Evolutionary conservation across 2,888 invertebrate species (phyloP).

Genomic region (Pammene aurita): DNA sequence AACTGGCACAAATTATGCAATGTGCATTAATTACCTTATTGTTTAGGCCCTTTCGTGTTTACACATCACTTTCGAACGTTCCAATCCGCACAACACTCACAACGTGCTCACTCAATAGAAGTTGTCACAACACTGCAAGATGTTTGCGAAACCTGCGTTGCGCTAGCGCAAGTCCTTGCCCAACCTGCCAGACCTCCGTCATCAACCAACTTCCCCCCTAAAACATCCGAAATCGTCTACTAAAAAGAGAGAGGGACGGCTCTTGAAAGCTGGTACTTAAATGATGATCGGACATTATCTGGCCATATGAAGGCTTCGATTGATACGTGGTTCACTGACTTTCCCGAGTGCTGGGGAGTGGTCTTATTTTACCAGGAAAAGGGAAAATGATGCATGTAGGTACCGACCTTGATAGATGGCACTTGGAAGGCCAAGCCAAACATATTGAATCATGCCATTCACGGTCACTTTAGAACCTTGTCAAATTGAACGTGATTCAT

Average conservation of each 20-base stretch:
- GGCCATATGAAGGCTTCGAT: slow-evolving; percentile 40
- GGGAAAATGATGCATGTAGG: slow-evolving; percentile 27
- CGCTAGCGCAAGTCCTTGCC: slow-evolving; percentile 44
- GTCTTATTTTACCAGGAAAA: slow-evolving; percentile 34
- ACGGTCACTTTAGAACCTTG: background rate
- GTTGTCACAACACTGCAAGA: slow-evolving; percentile 43
- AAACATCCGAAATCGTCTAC: background rate
- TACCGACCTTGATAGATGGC: slow-evolving; percentile 14
- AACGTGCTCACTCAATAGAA: slow-evolving; percentile 40
- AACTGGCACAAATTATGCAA: slow-evolving; percentile 39
- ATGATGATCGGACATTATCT: slow-evolving; percentile 45
- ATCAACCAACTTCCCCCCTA: slow-evolving; percentile 18
- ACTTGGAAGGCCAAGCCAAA: slow-evolving; percentile 5
- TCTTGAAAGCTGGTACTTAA: slow-evolving; percentile 33
- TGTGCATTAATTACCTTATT: slow-evolving; percentile 27
- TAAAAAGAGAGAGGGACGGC: slow-evolving; percentile 28
- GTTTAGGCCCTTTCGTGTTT: slow-evolving; percentile 31
- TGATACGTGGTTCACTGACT: slow-evolving; percentile 46
- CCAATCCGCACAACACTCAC: slow-evolving; percentile 21
- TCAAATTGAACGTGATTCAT: background rate
- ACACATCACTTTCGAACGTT: slow-evolving; percentile 39
- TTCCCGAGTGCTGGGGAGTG: slow-evolving; percentile 42
- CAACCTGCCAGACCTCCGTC: slow-evolving; percentile 32
- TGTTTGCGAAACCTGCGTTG: slow-evolving; percentile 46
- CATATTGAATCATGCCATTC: background rate